phyloP scores from a whole-genome alignment of 2,113 vertebrate genomes.

The Xenotilapia leptura region DNA sequence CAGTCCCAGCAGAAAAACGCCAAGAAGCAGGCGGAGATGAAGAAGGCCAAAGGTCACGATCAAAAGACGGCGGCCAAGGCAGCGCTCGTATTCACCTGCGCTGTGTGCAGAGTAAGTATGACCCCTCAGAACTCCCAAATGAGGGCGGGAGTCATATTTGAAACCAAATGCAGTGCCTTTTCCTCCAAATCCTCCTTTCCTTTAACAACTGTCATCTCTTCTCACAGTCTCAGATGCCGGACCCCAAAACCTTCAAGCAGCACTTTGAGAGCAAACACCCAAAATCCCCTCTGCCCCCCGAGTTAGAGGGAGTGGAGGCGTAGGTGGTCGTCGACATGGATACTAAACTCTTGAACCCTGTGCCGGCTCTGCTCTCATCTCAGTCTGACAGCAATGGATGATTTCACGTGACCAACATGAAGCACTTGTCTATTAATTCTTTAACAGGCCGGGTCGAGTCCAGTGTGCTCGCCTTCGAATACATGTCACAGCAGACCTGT shows the following conservation, averaged over 20 bases:
- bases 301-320: constrained; percentile 73
- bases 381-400: constrained; percentile 23
- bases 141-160: neutral
- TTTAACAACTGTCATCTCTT: neutral
- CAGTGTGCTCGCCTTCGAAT: neutral
- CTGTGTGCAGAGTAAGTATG: constrained; percentile 82
- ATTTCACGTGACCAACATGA: constrained; percentile 19
- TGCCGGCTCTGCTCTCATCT: constrained; percentile 22
- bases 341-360: constrained; percentile 1
- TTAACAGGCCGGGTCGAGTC: neutral
- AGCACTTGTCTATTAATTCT: neutral
- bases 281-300: constrained; percentile 70
- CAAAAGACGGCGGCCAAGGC: constrained; percentile 92
- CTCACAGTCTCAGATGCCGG: constrained; percentile 74
- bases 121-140: neutral
- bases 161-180: neutral
- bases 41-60: constrained; percentile 93
- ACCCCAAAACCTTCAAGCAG: constrained; percentile 78
- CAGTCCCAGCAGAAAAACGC: constrained; percentile 97
- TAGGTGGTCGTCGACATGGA: constrained; percentile 8
- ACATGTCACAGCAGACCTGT: neutral
- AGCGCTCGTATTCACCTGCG: constrained; percentile 86
- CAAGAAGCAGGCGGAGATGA: constrained; percentile 95
- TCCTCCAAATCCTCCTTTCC: neutral
- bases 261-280: constrained; percentile 79